These are phyloP conservation scores for Gymnosoma rotundatum DNA, from an alignment of 2,888 invertebrate genomes.

Conservation along the genomic window DNA sequence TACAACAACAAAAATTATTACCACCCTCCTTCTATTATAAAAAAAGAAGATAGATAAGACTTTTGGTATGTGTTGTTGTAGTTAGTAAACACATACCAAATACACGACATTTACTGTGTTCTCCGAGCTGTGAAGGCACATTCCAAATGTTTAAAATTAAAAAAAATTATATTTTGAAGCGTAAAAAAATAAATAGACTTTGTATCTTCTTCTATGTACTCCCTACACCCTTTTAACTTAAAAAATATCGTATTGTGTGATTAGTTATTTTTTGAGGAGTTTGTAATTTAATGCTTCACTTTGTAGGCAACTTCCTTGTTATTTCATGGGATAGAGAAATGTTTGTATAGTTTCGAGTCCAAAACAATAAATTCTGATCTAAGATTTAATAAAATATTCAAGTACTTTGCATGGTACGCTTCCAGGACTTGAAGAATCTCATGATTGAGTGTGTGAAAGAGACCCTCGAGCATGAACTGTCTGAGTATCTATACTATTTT, in stretches of 20 bases:
- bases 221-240: constrained; percentile 29
- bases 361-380: too few relatives aligned
- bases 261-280: constrained; percentile 18
- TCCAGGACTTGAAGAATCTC: too few relatives aligned
- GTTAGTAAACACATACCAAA: constrained; percentile 71
- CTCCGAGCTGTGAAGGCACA: constrained; percentile 81
- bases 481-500: too few relatives aligned
- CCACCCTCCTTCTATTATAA: constrained; percentile 49
- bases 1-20: constrained; percentile 26
- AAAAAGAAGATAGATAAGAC: constrained; percentile 3
- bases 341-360: too few relatives aligned
- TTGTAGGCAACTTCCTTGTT: not conserved
- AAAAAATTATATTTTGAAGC: not conserved
- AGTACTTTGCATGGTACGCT: too few relatives aligned
- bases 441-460: too few relatives aligned
- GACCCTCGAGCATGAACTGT: too few relatives aligned
- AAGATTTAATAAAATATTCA: too few relatives aligned
- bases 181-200: constrained; percentile 12
- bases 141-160: constrained; percentile 74
- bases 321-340: too few relatives aligned
- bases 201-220: constrained; percentile 23
- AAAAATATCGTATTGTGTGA: not conserved
- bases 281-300: not conserved
- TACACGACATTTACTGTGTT: constrained; percentile 73
- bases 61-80: constrained; percentile 25